Percentiles rank a stretch among this genome's conserved stretches.
Evolutionary conservation across 2,797 vertebrate species (phyloP).

Genomic region (Emydoidea blandingii): DNA sequence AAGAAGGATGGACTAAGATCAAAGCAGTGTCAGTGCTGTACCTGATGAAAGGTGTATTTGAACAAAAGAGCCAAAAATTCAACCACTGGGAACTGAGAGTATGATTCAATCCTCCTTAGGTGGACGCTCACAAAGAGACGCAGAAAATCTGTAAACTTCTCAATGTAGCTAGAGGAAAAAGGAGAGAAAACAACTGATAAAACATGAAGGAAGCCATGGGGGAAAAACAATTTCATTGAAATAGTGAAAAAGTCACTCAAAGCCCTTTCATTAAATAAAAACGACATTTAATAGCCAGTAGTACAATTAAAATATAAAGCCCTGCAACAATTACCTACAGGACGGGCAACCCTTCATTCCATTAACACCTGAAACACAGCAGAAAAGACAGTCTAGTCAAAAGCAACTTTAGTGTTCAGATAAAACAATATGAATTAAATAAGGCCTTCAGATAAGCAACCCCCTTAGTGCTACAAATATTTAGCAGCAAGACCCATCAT

Average conservation of each 20-base stretch:
- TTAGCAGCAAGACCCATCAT: background rate
- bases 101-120: slow-evolving; percentile 95
- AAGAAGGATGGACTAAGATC: background rate
- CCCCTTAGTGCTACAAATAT: background rate
- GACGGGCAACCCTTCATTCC: slow-evolving; percentile 81
- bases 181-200: slow-evolving; percentile 37
- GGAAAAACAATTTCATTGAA: slow-evolving; percentile 38
- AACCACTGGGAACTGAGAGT: slow-evolving; percentile 96
- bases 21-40: slow-evolving; percentile 58
- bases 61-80: slow-evolving; percentile 96
- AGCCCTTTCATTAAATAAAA: slow-evolving; percentile 49
- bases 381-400: slow-evolving; percentile 79
- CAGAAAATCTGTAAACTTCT: slow-evolving; percentile 99
- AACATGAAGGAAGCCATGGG: background rate
- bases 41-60: slow-evolving; percentile 99
- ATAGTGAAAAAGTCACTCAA: slow-evolving; percentile 28
- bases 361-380: slow-evolving; percentile 83
- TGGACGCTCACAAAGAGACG: slow-evolving; percentile 98
- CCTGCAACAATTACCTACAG: slow-evolving; percentile 82
- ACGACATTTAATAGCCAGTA: slow-evolving; percentile 38
- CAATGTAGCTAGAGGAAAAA: slow-evolving; percentile 90
- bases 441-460: slow-evolving; percentile 37
- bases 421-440: background rate
- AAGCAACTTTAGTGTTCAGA: slow-evolving; percentile 78
- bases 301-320: slow-evolving; percentile 77